A percentile compares a stretch with the other conserved stretches of the same genome.
phyloP scores from a whole-genome alignment of 30 jellyfish, hydroid and myxozoan genomes.

The Aurelia sp. region DNA sequence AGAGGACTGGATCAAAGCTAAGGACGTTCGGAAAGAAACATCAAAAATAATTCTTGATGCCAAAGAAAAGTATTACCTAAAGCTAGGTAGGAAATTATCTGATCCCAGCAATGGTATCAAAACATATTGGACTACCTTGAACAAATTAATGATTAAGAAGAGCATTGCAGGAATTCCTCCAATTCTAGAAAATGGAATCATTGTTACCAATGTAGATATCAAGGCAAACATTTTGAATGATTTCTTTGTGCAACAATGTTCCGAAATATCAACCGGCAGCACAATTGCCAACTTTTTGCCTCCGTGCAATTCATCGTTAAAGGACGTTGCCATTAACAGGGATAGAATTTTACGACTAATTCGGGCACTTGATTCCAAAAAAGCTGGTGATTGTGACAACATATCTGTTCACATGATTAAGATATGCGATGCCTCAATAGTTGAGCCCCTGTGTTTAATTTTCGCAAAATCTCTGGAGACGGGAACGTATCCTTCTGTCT shows the following conservation, averaged over 20 bases:
- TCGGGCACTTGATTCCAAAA: conserved; percentile 36
- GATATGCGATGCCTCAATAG: conserved; percentile 6
- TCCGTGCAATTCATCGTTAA: conserved; percentile 9
- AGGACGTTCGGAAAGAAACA: too few species aligned
- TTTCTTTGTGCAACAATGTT: conserved; percentile 46
- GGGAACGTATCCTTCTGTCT: conserved; percentile 27
- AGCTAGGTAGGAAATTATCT: too few species aligned
- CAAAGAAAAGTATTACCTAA: too few species aligned
- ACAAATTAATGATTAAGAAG: too few species aligned
- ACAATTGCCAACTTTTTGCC: conserved; percentile 12
- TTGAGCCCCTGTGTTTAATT: conserved; percentile 38
- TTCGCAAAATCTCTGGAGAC: conserved; percentile 18
- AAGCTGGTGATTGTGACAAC: conserved; percentile 61
- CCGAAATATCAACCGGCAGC: conserved; percentile 18
- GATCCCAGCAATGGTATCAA: too few species aligned
- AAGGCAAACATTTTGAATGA: too few species aligned
- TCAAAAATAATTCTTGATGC: too few species aligned
- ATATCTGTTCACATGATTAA: conserved; percentile 56
- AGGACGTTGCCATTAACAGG: conserved; percentile 6
- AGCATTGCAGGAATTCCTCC: too few species aligned
- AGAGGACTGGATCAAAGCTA: too few species aligned
- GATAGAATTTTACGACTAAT: conserved; percentile 8
- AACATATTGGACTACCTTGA: too few species aligned
- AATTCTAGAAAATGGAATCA: too few species aligned
- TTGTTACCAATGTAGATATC: too few species aligned